Conservation (phyloP, 2,113 vertebrate species). For the Malaclemys terrapin region DNA sequence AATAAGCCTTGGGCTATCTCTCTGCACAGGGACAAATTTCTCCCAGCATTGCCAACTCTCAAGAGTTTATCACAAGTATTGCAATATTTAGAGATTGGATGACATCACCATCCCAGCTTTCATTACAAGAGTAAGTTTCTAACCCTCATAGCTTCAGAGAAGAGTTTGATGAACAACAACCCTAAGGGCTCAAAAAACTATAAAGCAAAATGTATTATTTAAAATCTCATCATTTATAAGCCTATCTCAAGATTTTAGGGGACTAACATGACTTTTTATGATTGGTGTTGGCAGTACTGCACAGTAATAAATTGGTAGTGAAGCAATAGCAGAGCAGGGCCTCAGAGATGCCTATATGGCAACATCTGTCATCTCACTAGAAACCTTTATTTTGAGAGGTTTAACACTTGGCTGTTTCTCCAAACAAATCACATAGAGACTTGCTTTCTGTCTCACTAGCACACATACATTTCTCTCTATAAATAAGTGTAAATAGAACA, state of each 20-base stretch:
- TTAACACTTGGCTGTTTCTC: neutral
- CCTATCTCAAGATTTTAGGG: neutral
- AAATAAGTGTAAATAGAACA: neutral
- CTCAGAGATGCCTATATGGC: neutral
- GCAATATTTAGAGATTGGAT: neutral
- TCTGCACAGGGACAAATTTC: neutral
- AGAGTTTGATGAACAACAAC: neutral
- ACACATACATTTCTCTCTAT: neutral
- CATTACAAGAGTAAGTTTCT: neutral
- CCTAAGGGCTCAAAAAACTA: neutral
- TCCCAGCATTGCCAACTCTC: neutral
- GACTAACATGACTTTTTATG: neutral
- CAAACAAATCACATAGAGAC: neutral
- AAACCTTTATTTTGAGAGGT: neutral
- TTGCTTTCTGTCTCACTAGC: neutral
- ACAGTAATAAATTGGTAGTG: rapidly evolving
- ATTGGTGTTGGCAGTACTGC: neutral
- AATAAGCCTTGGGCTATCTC: neutral
- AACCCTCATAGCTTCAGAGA: neutral
- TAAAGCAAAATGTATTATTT: neutral
- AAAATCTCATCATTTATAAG: neutral
- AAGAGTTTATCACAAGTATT: neutral
- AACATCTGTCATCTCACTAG: neutral
- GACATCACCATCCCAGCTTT: neutral
- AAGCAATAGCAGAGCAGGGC: neutral